These are phyloP conservation scores for honey bee (Apis mellifera) DNA, from an alignment of 1,140 invertebrate species.

Conservation along the genomic window Amel_HAv3.1 CM009942.2:4022001-4022500, in stretches of 20 bases:
- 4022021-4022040: neutral
- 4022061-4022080: conserved; percentile 73
- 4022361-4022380: conserved; percentile 79
- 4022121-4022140: conserved; percentile 45
- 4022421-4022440: conserved; percentile 43
- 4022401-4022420: conserved; percentile 56
- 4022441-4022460: conserved; percentile 36
- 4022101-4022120: conserved; percentile 21
- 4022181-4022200: conserved; percentile 64
- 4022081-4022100: conserved; percentile 68
- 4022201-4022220: conserved; percentile 22
- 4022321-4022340: conserved; percentile 79
- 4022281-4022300: conserved; percentile 72
- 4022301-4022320: conserved; percentile 68
- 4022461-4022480: neutral
- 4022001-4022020: neutral
- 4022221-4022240: neutral
- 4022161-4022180: conserved; percentile 71
- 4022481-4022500: neutral
- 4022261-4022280: conserved; percentile 12
- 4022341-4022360: conserved; percentile 81
- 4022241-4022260: conserved; percentile 3
- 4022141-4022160: conserved; percentile 68
- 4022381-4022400: conserved; percentile 52
- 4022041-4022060: conserved; percentile 25